Percentiles rank a stretch among this genome's conserved stretches.
Conservation (phyloP, 64 coral and sea anemone species). For the Orbicella faveolata region DNA sequence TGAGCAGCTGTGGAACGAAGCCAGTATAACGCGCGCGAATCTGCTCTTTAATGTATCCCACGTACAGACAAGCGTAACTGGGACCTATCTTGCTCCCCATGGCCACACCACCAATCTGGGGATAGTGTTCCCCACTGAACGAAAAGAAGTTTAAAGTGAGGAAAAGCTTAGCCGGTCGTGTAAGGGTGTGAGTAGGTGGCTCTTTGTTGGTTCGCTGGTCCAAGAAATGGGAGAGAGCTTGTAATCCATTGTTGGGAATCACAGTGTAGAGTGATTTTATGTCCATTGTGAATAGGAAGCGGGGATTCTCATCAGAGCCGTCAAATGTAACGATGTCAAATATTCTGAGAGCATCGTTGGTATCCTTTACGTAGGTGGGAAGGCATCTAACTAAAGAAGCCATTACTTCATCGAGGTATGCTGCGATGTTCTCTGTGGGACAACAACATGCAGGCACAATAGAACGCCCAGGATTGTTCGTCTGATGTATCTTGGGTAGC, state of each 20-base stretch:
- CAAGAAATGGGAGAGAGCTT: neutral
- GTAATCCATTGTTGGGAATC: neutral
- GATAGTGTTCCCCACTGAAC: neutral
- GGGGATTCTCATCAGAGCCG: too few species aligned
- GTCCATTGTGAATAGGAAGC: neutral
- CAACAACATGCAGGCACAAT: too few species aligned
- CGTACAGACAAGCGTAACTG: neutral
- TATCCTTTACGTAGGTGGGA: too few species aligned
- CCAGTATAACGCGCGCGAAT: neutral
- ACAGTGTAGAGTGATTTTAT: neutral
- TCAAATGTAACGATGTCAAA: too few species aligned
- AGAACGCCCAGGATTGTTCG: too few species aligned
- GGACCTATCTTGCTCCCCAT: conserved; percentile 5
- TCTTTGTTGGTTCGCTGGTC: neutral
- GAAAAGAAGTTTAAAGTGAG: neutral
- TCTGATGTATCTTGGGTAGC: too few species aligned
- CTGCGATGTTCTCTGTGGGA: too few species aligned
- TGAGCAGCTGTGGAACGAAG: neutral
- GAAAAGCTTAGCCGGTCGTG: neutral
- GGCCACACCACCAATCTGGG: neutral
- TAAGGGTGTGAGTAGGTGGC: neutral
- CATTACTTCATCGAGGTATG: too few species aligned
- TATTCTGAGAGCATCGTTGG: too few species aligned
- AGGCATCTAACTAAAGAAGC: too few species aligned
- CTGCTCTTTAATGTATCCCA: neutral